Percentiles rank a stretch among this genome's conserved stretches.
These are phyloP conservation scores for Nanorana parkeri DNA, from an alignment of 2,113 vertebrate genomes.

Conservation along the genomic window DNA sequence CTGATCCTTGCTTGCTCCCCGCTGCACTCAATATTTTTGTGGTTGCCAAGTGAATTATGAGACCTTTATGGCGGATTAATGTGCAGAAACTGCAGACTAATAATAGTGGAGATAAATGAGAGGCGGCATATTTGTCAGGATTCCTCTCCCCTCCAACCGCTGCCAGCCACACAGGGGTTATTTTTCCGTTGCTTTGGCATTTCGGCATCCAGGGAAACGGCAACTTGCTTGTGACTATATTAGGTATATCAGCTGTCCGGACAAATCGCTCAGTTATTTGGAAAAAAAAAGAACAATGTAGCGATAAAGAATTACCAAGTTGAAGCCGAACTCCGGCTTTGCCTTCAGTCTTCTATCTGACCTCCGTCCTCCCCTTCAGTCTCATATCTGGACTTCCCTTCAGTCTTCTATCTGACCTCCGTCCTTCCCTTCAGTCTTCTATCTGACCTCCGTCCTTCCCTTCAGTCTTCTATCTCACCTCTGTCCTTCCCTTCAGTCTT, in stretches of 20 bases:
- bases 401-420: too few species aligned
- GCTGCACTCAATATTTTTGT: background rate
- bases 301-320: too few species aligned
- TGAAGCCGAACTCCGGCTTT: too few species aligned
- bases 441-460: too few species aligned
- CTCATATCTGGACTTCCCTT: too few species aligned
- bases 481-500: too few species aligned
- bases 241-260: conserved; percentile 8
- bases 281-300: background rate
- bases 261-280: background rate
- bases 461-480: too few species aligned
- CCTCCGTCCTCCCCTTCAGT: too few species aligned
- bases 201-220: background rate
- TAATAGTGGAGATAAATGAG: conserved; percentile 25
- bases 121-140: background rate
- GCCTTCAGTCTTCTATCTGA: too few species aligned
- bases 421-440: too few species aligned
- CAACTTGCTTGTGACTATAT: conserved; percentile 30
- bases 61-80: background rate
- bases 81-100: conserved; percentile 8
- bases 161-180: conserved; percentile 1
- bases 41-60: background rate
- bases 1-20: background rate
- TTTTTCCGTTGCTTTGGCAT: background rate
- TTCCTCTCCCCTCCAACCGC: background rate